Base-by-base conservation (phyloP, 2,797 vertebrate species). In the Scyliorhinus canicula region DNA sequence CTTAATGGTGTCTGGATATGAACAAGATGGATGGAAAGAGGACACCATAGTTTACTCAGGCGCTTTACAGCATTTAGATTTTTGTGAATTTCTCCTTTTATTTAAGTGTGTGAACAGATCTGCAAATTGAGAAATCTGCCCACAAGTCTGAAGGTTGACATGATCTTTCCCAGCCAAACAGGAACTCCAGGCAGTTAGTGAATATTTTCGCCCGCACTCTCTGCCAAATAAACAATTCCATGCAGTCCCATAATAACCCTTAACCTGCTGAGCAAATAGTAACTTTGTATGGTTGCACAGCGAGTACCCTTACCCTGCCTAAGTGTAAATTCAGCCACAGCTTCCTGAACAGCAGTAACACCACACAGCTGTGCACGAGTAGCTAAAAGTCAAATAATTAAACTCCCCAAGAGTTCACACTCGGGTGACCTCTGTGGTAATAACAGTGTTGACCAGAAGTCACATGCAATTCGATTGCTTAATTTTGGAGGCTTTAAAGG, bases 201-300 rank as follows among this genome's bases (percentile, higher is more conserved):
- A 47, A 93, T 74, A 94, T 52, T 67, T 47, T 94, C 67, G 52
- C 5, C 52, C 3, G 19, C n/a, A 24, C 67, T 21, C 63, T n/a
- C 93, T 50, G 67, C 93, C 69, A 74, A 71, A 52, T 52, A 94
- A 94, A 94, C 67, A 94, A n/a, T n/a, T 52, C 28, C 93, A 74
- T 44, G 67, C 47, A 94, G 93, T 94, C 50, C 6, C 44, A 12
- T 52, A 74, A 52, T 71, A 52, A 94, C 93, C 93, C 28, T 69
- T 74, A 94, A 94, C 65, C 65, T 74, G 65, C 93, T 94, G 67
- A 94, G 40, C 67, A 94, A 94, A 74, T 65, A 94, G 93, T 28
- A 94, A 74, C 16, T 31, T 16, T 40, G 31, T 69, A 50, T 26
- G 2, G 28, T 31, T 71, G 14, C 6, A 71, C 44, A 88, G 12